Evolutionary conservation across 2,113 vertebrate genomes (phyloP).

Genomic region (Caranx ignobilis): DNA sequence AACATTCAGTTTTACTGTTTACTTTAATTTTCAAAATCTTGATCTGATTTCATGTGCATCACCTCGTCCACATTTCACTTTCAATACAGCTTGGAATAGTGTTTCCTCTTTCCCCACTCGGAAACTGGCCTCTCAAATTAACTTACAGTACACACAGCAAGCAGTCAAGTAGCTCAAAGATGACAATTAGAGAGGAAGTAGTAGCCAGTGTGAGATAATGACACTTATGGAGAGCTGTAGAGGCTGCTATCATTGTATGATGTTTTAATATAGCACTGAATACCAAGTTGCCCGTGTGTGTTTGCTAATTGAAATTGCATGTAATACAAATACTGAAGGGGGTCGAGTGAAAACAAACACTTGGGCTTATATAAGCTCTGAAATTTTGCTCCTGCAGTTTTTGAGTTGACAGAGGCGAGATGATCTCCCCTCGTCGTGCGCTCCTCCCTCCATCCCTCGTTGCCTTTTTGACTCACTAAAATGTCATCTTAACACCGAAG

Average conservation of each 20-base stretch:
- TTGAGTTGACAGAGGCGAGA: constrained; percentile 7
- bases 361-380: neutral
- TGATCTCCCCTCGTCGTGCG: neutral
- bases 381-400: neutral
- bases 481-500: constrained; percentile 54
- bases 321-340: constrained; percentile 12
- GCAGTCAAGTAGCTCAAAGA: constrained; percentile 26
- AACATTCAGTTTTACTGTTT: neutral
- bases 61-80: neutral
- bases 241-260: constrained; percentile 3
- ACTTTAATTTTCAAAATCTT: neutral
- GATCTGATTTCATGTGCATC: neutral
- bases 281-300: neutral
- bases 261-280: constrained; percentile 6
- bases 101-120: neutral
- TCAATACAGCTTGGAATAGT: neutral
- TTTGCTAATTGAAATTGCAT: neutral
- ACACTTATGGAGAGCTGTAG: constrained; percentile 16
- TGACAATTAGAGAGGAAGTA: constrained; percentile 20
- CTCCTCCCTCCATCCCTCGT: constrained; percentile 4
- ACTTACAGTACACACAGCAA: neutral
- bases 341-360: neutral
- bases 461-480: constrained; percentile 60
- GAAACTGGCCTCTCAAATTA: constrained; percentile 8
- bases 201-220: constrained; percentile 16